These are phyloP conservation scores for Drosophila pseudoananassae DNA, from an alignment of 1,140 invertebrate genomes.

Conservation along the genomic window DNA sequence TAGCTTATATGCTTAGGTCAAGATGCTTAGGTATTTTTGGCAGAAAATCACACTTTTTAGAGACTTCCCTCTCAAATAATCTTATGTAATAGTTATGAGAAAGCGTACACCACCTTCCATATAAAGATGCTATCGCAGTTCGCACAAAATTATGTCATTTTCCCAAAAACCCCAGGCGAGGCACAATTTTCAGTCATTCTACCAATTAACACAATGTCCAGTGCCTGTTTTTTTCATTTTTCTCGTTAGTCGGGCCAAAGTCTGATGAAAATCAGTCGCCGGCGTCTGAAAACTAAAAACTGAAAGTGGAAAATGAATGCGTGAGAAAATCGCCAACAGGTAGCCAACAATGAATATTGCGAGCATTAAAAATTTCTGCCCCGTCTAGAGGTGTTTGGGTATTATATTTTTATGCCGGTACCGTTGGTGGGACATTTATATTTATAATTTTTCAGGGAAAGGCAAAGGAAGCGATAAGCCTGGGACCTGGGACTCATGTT, in stretches of 20 bases:
- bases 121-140: constrained; percentile 70
- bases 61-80: constrained; percentile 25
- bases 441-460: constrained; percentile 27
- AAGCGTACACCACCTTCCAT: constrained; percentile 52
- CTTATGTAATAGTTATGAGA: constrained; percentile 68
- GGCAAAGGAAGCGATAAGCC: constrained; percentile 57
- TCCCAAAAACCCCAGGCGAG: constrained; percentile 32
- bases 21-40: neutral
- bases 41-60: neutral
- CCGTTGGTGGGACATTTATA: constrained; percentile 52
- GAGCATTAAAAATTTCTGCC: constrained; percentile 59
- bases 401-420: constrained; percentile 69
- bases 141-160: constrained; percentile 66
- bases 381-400: constrained; percentile 53
- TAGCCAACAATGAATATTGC: constrained; percentile 50
- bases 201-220: constrained; percentile 64
- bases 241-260: constrained; percentile 52
- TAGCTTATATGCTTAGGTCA: too few species aligned
- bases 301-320: constrained; percentile 80
- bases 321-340: constrained; percentile 68
- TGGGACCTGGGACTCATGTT: constrained; percentile 53
- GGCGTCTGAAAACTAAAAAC: constrained; percentile 49
- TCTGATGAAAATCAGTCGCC: constrained; percentile 64
- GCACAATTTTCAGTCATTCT: constrained; percentile 65
- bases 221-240: constrained; percentile 40